These are phyloP conservation scores for Leuciscus idus DNA, from an alignment of 2,113 vertebrate genomes.

Conservation along the genomic window DNA sequence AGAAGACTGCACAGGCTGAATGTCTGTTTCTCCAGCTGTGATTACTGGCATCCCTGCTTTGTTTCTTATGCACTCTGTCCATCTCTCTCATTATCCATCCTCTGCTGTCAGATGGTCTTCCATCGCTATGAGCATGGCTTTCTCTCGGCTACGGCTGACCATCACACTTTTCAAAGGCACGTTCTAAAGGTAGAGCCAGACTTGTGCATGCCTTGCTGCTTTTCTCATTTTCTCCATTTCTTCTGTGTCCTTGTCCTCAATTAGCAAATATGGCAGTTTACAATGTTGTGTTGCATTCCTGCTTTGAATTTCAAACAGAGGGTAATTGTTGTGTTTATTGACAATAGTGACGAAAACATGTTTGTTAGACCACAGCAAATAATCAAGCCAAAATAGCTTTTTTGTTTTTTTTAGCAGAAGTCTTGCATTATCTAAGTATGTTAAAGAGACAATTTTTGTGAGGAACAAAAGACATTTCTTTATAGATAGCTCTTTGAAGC, in stretches of 20 bases:
- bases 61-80: constrained; percentile 8
- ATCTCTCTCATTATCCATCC: background rate
- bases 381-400: constrained; percentile 34
- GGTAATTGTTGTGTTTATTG: constrained; percentile 53
- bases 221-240: constrained; percentile 12
- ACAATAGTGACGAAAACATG: constrained; percentile 18
- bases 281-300: constrained; percentile 45
- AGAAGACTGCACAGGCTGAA: background rate
- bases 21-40: background rate
- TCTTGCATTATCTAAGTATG: constrained; percentile 25
- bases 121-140: constrained; percentile 76
- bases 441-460: constrained; percentile 27
- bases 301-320: constrained; percentile 49
- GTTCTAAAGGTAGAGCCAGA: constrained; percentile 77
- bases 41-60: background rate
- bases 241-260: constrained; percentile 35
- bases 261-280: constrained; percentile 37
- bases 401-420: constrained; percentile 13
- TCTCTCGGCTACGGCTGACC: constrained; percentile 76
- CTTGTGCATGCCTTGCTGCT: constrained; percentile 6
- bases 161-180: constrained; percentile 67
- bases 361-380: constrained; percentile 40
- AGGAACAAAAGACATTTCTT: background rate
- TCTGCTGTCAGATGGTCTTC: constrained; percentile 77
- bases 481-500: background rate